These are phyloP conservation scores for Notolabrus celidotus DNA, from an alignment of 2,797 vertebrate genomes.

Conservation along the genomic window DNA sequence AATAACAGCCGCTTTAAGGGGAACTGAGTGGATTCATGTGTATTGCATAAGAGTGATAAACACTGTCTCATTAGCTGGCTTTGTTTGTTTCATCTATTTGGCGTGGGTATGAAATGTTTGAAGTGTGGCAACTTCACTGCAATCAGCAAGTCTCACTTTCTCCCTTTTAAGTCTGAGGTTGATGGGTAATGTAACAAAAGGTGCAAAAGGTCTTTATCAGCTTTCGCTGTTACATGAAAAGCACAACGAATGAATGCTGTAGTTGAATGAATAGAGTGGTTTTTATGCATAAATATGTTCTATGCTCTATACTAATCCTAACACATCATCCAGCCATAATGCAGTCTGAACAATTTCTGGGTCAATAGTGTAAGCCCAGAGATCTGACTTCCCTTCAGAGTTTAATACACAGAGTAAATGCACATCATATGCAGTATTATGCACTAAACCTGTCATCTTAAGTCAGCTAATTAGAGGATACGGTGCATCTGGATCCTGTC, in stretches of 20 bases:
- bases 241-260: constrained; percentile 49
- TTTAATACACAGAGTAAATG: constrained; percentile 48
- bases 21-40: constrained; percentile 32
- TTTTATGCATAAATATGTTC: constrained; percentile 44
- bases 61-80: constrained; percentile 24
- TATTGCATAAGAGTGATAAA: constrained; percentile 31
- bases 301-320: constrained; percentile 51
- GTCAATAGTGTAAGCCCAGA: constrained; percentile 62
- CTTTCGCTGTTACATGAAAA: constrained; percentile 48
- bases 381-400: constrained; percentile 53
- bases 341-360: constrained; percentile 52
- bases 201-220: constrained; percentile 28
- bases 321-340: constrained; percentile 61
- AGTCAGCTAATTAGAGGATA: constrained; percentile 68
- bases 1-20: constrained; percentile 41
- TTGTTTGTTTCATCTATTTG: constrained; percentile 42
- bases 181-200: constrained; percentile 26
- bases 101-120: neutral
- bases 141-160: constrained; percentile 15
- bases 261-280: constrained; percentile 36
- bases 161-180: constrained; percentile 8
- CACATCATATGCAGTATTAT: constrained; percentile 63
- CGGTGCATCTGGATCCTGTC: constrained; percentile 61
- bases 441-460: constrained; percentile 68
- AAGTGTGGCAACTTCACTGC: constrained; percentile 39